These are phyloP conservation scores for Myotis daubentonii DNA, from an alignment of 2,797 vertebrate genomes.

Conservation along the genomic window DNA sequence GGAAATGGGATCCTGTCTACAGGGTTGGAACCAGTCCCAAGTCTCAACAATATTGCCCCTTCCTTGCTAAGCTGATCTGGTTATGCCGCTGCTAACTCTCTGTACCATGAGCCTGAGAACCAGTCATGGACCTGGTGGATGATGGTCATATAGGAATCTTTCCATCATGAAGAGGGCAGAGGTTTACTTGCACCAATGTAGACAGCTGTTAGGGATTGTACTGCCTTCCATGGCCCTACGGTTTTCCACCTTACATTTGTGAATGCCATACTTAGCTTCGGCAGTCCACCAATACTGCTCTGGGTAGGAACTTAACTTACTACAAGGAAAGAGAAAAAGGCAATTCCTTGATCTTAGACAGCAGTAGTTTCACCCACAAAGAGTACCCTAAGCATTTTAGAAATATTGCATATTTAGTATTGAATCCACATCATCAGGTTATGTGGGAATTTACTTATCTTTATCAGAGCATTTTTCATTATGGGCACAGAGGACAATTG, in stretches of 20 bases:
- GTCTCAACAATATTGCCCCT: not conserved
- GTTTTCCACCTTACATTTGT: not conserved
- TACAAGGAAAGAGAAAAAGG: not conserved
- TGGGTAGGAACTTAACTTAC: not conserved
- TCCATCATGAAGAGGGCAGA: not conserved
- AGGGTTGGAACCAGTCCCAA: not conserved
- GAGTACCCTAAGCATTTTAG: not conserved
- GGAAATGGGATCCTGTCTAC: not conserved
- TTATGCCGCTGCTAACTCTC: not conserved
- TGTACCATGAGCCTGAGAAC: not conserved
- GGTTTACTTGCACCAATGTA: not conserved
- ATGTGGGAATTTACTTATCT: slow-evolving; percentile 25
- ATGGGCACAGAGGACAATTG: not conserved
- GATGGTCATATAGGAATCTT: not conserved
- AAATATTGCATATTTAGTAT: not conserved
- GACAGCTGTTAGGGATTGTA: not conserved
- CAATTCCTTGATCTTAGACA: not conserved
- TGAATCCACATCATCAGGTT: not conserved
- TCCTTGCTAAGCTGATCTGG: not conserved
- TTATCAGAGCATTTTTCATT: slow-evolving; percentile 3
- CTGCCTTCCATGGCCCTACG: too few species aligned
- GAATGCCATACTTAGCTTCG: not conserved
- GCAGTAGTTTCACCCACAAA: not conserved
- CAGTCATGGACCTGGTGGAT: not conserved
- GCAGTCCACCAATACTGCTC: not conserved